Percentiles rank a stretch among this genome's conserved stretches.
Conservation (phyloP, 1,140 invertebrate genomes). For the Oncopeltus fasciatus region DNA sequence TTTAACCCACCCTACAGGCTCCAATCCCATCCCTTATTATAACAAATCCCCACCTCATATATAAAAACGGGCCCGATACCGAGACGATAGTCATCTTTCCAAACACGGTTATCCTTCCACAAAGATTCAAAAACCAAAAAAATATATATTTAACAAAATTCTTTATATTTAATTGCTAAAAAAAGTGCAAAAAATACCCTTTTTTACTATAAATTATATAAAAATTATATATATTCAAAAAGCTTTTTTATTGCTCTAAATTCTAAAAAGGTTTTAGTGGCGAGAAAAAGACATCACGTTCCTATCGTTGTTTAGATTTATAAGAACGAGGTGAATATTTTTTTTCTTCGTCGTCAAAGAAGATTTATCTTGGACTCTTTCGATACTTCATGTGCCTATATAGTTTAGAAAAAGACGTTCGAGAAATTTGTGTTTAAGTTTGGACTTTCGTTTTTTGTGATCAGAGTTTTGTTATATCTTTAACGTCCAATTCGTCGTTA, state of each 20-base stretch:
- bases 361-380: neutral
- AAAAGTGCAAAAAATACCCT: neutral
- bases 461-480: slow-evolving; percentile 11
- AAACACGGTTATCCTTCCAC: slow-evolving; percentile 21
- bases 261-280: slow-evolving; percentile 8
- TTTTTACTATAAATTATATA: slow-evolving; percentile 1
- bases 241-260: slow-evolving; percentile 6
- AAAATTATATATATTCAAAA: slow-evolving; percentile 6
- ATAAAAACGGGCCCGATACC: slow-evolving; percentile 20
- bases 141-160: slow-evolving; percentile 5
- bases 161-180: slow-evolving; percentile 7
- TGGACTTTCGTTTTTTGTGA: slow-evolving; percentile 6
- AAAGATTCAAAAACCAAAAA: slow-evolving; percentile 19
- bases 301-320: slow-evolving; percentile 2
- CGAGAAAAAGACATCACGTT: slow-evolving; percentile 7
- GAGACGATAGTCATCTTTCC: slow-evolving; percentile 18
- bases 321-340: slow-evolving; percentile 7
- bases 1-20: slow-evolving; percentile 17
- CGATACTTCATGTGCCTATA: slow-evolving; percentile 19
- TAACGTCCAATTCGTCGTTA: slow-evolving; percentile 20
- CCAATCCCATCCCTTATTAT: slow-evolving; percentile 16
- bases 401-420: slow-evolving; percentile 14
- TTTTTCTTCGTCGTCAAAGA: slow-evolving; percentile 2
- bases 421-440: slow-evolving; percentile 5
- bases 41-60: slow-evolving; percentile 19